Conservation (phyloP, 2,797 vertebrate genomes). For the Epinephelus malabaricus region DNA sequence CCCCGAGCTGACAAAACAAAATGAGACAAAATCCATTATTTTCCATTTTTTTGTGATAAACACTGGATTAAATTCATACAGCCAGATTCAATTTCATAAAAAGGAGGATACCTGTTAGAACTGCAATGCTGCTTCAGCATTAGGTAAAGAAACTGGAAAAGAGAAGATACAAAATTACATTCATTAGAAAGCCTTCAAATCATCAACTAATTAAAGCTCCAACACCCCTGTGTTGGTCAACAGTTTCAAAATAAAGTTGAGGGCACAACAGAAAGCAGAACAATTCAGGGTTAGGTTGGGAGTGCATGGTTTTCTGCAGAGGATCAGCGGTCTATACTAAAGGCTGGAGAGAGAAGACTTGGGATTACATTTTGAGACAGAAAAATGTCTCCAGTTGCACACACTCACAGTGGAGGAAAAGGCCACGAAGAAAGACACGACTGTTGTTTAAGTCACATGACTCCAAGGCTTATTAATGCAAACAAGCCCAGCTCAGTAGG, state of each 20-base stretch:
- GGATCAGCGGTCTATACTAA: slow-evolving; percentile 32
- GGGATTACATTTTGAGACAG: background rate
- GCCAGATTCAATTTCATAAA: background rate
- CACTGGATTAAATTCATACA: background rate
- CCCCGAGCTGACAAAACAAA: slow-evolving; percentile 35
- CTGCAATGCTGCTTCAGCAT: slow-evolving; percentile 55
- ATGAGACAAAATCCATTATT: background rate
- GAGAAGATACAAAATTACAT: background rate
- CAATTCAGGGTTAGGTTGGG: background rate
- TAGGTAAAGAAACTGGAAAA: slow-evolving; percentile 86
- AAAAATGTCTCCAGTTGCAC: slow-evolving; percentile 20
- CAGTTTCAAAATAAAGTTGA: background rate
- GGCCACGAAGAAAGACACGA: slow-evolving; percentile 31
- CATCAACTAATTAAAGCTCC: background rate
- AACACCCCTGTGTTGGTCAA: background rate
- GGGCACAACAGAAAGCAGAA: background rate
- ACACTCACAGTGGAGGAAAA: slow-evolving; percentile 21
- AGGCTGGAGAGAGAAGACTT: slow-evolving; percentile 20
- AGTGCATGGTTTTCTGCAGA: slow-evolving; percentile 5
- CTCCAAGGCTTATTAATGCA: background rate
- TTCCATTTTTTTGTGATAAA: background rate
- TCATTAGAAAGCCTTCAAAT: background rate
- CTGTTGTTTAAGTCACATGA: slow-evolving; percentile 50
- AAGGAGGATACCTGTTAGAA: slow-evolving; percentile 74
- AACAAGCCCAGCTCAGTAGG: background rate